Evolutionary conservation across 37 sponge, comb jelly and placozoan species (phyloP).

Genomic region (Agelas oroides): DNA sequence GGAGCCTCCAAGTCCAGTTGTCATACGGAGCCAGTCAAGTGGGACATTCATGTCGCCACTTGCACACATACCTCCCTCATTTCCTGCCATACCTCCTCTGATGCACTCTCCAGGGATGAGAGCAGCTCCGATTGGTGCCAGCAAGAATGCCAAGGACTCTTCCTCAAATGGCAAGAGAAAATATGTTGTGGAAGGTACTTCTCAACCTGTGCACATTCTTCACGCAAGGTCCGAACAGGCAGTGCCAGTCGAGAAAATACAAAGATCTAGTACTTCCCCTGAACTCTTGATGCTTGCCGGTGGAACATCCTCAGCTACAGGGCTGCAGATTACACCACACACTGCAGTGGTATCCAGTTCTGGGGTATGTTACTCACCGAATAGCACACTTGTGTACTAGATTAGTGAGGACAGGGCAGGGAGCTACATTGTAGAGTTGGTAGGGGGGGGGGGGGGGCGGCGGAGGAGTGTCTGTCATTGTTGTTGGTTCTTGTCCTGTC

Average conservation of each 20-base stretch:
- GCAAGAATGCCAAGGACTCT: neutral
- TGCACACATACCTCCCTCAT: neutral
- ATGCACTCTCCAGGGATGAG: constrained; percentile 71
- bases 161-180: neutral
- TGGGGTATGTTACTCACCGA: too few relatives aligned
- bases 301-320: neutral
- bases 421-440: too few relatives aligned
- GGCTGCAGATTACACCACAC: too few relatives aligned
- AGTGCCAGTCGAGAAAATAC: neutral
- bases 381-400: too few relatives aligned
- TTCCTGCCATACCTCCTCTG: constrained; percentile 66
- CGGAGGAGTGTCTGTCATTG: too few relatives aligned
- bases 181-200: neutral
- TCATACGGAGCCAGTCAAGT: neutral
- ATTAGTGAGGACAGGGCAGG: too few relatives aligned
- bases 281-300: neutral
- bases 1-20: constrained; percentile 17
- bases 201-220: neutral
- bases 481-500: too few relatives aligned
- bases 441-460: too few relatives aligned
- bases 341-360: too few relatives aligned
- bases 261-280: neutral
- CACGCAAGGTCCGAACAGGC: neutral
- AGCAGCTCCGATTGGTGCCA: constrained; percentile 46
- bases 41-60: too few relatives aligned